A percentile compares a stretch with the other conserved stretches of the same genome.
Conservation (phyloP, 1,140 invertebrate genomes). For the Cryptotermes secundus region DNA sequence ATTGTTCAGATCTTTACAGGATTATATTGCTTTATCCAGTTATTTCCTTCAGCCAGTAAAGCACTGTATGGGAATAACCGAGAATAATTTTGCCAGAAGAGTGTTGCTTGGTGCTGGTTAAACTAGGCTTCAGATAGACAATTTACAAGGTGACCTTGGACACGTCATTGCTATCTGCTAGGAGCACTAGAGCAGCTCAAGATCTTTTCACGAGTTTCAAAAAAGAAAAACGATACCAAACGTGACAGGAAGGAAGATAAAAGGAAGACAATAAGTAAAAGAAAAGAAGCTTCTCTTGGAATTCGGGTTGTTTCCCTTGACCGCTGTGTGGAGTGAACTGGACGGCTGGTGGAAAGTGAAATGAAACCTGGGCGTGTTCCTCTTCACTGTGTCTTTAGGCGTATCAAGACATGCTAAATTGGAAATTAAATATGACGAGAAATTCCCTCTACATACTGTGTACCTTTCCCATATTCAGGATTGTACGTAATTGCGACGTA, state of each 20-base stretch:
- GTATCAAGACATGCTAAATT: too few relatives aligned
- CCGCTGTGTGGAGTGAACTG: neutral
- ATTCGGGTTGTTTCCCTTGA: slow-evolving; percentile 2
- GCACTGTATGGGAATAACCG: too few relatives aligned
- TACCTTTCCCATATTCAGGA: too few relatives aligned
- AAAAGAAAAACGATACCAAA: neutral
- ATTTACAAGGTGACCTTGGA: neutral
- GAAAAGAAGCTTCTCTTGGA: neutral
- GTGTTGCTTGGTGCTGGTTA: neutral
- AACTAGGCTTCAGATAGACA: neutral
- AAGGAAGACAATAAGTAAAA: slow-evolving; percentile 7
- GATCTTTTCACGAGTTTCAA: neutral
- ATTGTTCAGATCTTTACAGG: too few relatives aligned
- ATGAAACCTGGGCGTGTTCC: neutral
- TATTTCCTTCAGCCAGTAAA: too few relatives aligned
- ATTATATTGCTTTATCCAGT: too few relatives aligned
- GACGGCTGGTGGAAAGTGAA: neutral
- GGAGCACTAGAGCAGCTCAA: neutral
- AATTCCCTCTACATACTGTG: too few relatives aligned
- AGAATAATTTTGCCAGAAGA: too few relatives aligned
- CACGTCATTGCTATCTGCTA: neutral
- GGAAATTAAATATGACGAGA: too few relatives aligned
- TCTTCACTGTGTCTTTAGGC: neutral
- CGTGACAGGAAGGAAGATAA: slow-evolving; percentile 15
- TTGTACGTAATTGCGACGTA: too few relatives aligned